phyloP scores from a whole-genome alignment of 2,797 vertebrate genomes.

The Hypotaenidia okinawae region DNA sequence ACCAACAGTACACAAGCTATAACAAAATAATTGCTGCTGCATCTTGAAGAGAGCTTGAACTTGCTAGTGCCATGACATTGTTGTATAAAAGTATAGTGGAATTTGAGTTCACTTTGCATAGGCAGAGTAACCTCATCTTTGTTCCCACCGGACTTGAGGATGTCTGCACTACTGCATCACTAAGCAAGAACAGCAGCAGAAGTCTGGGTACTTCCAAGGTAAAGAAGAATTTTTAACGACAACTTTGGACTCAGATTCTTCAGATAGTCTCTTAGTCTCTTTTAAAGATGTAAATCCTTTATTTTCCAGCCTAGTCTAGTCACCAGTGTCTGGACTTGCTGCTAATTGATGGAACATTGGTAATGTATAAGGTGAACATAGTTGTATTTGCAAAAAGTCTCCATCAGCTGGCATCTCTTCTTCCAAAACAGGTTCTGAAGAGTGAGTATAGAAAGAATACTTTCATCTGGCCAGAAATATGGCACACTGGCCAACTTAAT shows the following conservation, averaged over 20 bases:
- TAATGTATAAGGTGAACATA: background rate
- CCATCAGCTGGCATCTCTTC: background rate
- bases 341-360: background rate
- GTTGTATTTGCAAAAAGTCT: background rate
- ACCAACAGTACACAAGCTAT: rapidly evolving
- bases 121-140: background rate
- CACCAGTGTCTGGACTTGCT: background rate
- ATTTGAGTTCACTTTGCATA: background rate
- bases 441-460: background rate
- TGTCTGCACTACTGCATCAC: background rate
- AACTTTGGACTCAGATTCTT: background rate
- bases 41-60: background rate
- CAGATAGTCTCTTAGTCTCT: background rate
- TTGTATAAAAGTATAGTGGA: background rate
- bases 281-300: background rate
- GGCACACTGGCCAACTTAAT: background rate
- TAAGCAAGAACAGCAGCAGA: background rate
- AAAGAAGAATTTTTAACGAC: background rate
- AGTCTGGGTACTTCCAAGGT: background rate
- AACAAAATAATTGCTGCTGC: background rate
- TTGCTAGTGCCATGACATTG: background rate
- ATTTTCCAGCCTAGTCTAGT: background rate
- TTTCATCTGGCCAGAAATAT: background rate
- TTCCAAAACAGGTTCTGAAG: background rate
- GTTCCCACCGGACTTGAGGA: background rate